Base-by-base conservation (phyloP, 2,888 invertebrate species). In the Pristionchus entomophagus region DNA sequence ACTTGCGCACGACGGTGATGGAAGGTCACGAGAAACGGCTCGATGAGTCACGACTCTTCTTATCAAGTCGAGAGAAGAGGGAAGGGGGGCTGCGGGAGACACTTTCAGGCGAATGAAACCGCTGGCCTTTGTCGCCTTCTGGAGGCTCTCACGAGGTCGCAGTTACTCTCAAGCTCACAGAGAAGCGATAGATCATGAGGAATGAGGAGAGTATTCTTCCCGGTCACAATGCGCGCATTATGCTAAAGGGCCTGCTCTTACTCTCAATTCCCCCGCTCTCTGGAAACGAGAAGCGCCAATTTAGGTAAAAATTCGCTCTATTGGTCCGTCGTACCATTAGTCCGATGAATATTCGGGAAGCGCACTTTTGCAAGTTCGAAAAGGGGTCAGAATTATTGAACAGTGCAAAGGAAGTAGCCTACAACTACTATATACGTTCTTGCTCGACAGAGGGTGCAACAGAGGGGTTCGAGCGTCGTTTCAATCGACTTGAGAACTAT, bases 11-110 rank as follows among this genome's bases (percentile, higher is more conserved):
- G 32, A 32, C 51, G 29, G 32, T 19, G 22, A 51, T 22, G 22
- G 22, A 51, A 51, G 78, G 51, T 80, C 78, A 73, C 73, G 73
- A 73, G 73, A 45, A 14, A 45, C 45, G 6, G 38, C 19, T 22
- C n/a, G 38, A 22, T 73, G 73, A 41, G 73, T 73, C 73, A 41
- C n/a, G 73, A 19, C n/a, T 22, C 41, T 32, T 4, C 41, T 73
- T 73, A 73, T 73, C 73, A 73, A 73, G 41, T 73, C 3, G 73
- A 73, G 41, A 41, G n/a, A n/a, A n/a, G n/a, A n/a, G n/a, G n/a
- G n/a, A n/a, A n/a, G n/a, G n/a, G n/a, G n/a, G n/a, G n/a, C n/a
- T 22, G 35, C 65, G 38, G 1, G 65, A 35, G 35, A 65, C 32
- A 41, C 73, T 45, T 14, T 73, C 41, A 10, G 8, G n/a, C 8